phyloP scores from a whole-genome alignment of 1,140 invertebrate genomes.

The Microplitis demolitor region DNA sequence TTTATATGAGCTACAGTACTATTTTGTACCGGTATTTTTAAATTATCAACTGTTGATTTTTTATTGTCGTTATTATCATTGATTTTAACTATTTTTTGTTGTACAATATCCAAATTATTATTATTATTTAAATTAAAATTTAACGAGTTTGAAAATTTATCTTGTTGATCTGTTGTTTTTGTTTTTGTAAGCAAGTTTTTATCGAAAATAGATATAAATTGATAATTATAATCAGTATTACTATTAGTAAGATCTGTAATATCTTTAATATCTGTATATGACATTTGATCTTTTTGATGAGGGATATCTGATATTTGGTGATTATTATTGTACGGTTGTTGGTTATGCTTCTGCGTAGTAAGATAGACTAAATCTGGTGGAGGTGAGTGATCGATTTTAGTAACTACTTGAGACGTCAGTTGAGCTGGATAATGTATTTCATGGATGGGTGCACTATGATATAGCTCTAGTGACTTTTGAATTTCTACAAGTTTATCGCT shows the following conservation, averaged over 20 bases:
- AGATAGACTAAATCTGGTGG: slow-evolving; percentile 2
- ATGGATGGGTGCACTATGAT: slow-evolving; percentile 47
- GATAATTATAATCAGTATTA: not conserved
- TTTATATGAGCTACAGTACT: not conserved
- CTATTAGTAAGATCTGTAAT: not conserved
- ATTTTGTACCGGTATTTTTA: not conserved
- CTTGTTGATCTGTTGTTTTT: not conserved
- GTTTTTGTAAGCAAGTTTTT: not conserved
- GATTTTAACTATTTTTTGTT: not conserved
- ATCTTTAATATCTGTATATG: not conserved
- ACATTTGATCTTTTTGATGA: not conserved
- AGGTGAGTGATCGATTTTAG: slow-evolving; percentile 24
- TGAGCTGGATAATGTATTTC: slow-evolving; percentile 51
- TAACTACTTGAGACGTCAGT: slow-evolving; percentile 29
- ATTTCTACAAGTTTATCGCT: slow-evolving; percentile 43
- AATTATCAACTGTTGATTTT: slow-evolving; percentile 5
- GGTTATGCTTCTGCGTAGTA: not conserved
- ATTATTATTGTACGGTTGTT: not conserved
- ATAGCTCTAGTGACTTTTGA: slow-evolving; percentile 55
- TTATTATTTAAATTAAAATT: not conserved
- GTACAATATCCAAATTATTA: not conserved
- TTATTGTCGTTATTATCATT: not conserved
- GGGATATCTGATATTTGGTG: not conserved
- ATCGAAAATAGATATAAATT: too few species aligned
- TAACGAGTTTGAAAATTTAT: too few species aligned